Percentiles rank a stretch among this genome's conserved stretches.
Evolutionary conservation across 2,888 invertebrate genomes (phyloP).

Genomic region (Muschampia plurimacula): DNA sequence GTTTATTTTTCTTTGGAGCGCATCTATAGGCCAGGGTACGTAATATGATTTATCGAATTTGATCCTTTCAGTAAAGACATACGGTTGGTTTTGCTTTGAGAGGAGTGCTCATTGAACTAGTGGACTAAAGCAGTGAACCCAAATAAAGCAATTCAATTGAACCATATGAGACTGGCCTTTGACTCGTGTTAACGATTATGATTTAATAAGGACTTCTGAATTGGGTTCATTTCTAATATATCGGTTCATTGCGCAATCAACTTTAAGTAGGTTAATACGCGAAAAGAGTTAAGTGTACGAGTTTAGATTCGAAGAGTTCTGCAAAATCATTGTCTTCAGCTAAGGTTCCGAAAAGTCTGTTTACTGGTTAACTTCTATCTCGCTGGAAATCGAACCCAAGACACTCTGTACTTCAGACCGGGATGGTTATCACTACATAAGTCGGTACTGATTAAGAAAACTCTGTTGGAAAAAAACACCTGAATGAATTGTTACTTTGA

Average conservation of each 20-base stretch:
- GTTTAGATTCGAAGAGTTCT: not conserved
- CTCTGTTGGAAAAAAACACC: no score
- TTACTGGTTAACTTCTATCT: no score
- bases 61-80: not conserved
- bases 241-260: conserved; percentile 32
- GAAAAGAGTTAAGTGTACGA: conserved; percentile 5
- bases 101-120: not conserved
- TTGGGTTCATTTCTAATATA: conserved; percentile 25
- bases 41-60: not conserved
- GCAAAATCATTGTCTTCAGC: not conserved
- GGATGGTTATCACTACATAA: no score
- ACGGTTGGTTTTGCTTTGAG: not conserved
- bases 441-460: no score
- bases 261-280: conserved; percentile 27
- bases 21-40: not conserved
- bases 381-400: no score
- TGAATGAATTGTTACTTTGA: conserved; percentile 6
- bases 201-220: conserved; percentile 40
- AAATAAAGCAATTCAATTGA: conserved; percentile 39
- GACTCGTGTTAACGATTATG: conserved; percentile 36
- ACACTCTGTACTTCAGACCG: no score
- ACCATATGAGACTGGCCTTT: conserved; percentile 35
- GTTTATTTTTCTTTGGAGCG: not conserved
- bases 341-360: no score
- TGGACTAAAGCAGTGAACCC: conserved; percentile 24